Evolutionary conservation across 1,140 invertebrate species (phyloP).

Genomic region (Drosophila sechellia): DNA sequence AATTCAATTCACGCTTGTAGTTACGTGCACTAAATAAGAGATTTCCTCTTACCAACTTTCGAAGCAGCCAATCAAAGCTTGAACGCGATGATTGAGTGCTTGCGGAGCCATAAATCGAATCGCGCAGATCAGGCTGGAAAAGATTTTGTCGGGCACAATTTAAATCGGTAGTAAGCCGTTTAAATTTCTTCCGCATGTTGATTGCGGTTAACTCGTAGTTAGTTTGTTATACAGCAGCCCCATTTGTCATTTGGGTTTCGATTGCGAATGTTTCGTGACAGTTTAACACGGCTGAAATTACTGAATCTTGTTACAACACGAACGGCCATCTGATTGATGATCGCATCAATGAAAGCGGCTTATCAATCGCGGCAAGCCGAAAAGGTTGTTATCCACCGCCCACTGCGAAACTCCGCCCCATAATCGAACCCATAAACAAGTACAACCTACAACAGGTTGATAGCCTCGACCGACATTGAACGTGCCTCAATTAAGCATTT

Average conservation of each 20-base stretch:
- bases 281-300: constrained; percentile 33
- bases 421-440: constrained; percentile 8
- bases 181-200: constrained; percentile 41
- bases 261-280: constrained; percentile 39
- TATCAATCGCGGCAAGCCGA: constrained; percentile 40
- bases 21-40: constrained; percentile 29
- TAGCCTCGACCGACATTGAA: constrained; percentile 40
- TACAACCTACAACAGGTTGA: constrained; percentile 60
- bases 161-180: constrained; percentile 31
- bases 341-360: constrained; percentile 46
- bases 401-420: neutral
- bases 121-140: constrained; percentile 2
- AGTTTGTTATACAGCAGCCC: constrained; percentile 29
- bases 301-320: constrained; percentile 21
- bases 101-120: constrained; percentile 21
- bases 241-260: constrained; percentile 33
- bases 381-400: constrained; percentile 39
- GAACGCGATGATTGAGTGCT: neutral
- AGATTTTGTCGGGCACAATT: constrained; percentile 7
- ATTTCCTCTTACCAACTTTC: neutral
- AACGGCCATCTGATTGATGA: constrained; percentile 51
- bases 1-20: constrained; percentile 25
- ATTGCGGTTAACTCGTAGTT: constrained; percentile 31
- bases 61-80: constrained; percentile 3
- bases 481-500: constrained; percentile 63